A percentile compares a stretch with the other conserved stretches of the same genome.
phyloP scores from a whole-genome alignment of 2,797 vertebrate species.

The Spinus pinus region DNA sequence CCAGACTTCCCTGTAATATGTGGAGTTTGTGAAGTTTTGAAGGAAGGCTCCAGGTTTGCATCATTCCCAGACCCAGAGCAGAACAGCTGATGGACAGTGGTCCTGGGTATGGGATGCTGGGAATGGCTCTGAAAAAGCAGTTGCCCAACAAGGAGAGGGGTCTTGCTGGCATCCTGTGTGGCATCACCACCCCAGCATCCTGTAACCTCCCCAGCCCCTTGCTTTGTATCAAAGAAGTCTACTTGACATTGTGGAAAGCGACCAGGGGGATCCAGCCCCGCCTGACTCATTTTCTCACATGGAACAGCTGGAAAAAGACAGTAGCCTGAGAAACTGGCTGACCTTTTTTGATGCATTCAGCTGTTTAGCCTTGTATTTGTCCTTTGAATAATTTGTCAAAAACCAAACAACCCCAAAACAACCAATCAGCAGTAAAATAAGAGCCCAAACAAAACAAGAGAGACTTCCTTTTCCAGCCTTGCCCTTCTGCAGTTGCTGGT shows the following conservation, averaged over 20 bases:
- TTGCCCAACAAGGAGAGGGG: neutral
- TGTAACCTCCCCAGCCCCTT: neutral
- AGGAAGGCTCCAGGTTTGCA: neutral
- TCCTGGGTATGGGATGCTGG: neutral
- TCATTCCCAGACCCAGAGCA: neutral
- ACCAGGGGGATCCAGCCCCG: neutral
- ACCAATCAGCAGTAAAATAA: neutral
- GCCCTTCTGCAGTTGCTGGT: slow-evolving; percentile 15
- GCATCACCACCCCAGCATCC: neutral
- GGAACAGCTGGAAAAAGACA: slow-evolving; percentile 41
- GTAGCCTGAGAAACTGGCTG: slow-evolving; percentile 50
- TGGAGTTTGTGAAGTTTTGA: neutral
- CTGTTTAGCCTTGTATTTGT: slow-evolving; percentile 20
- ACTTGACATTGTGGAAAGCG: neutral
- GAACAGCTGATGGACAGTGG: neutral
- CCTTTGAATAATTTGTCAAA: slow-evolving; percentile 25
- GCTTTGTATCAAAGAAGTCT: neutral
- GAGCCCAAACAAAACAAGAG: slow-evolving; percentile 11
- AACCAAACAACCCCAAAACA: slow-evolving; percentile 27
- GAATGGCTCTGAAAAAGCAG: neutral
- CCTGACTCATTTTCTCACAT: neutral
- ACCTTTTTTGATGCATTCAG: slow-evolving; percentile 7
- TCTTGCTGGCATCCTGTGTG: neutral
- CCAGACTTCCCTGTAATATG: fast-evolving
- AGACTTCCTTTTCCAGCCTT: slow-evolving; percentile 27